These are phyloP conservation scores for Chymomyza caudatula DNA, from an alignment of 2,888 invertebrate species.

Conservation along the genomic window DNA sequence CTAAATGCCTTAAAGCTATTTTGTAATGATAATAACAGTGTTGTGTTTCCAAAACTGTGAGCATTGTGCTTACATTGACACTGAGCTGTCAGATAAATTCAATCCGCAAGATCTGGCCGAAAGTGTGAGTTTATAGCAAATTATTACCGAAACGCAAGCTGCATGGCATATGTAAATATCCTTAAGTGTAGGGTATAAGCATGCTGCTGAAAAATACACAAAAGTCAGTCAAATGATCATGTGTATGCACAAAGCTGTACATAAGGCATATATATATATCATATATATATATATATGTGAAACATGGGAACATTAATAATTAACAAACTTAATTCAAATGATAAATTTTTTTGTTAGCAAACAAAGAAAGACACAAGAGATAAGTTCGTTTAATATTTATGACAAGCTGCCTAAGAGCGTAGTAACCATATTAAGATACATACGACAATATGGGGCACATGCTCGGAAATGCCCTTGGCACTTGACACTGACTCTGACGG, in stretches of 20 bases:
- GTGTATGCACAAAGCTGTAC: background rate
- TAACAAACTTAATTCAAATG: conserved; percentile 76
- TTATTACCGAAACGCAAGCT: no score
- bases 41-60: no score
- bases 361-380: conserved; percentile 61
- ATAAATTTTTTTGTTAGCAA: conserved; percentile 63
- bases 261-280: background rate
- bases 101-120: no score
- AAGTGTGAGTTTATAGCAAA: no score
- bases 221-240: no score
- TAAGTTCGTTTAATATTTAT: conserved; percentile 79
- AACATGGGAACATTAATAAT: conserved; percentile 77
- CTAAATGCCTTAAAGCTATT: no score
- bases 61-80: no score
- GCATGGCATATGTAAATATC: no score
- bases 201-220: no score
- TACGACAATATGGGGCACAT: conserved; percentile 3
- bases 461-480: conserved; percentile 58
- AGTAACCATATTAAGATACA: conserved; percentile 13
- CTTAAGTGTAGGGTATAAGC: background rate
- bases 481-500: conserved; percentile 46
- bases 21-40: no score
- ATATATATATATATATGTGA: conserved; percentile 34
- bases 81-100: no score
- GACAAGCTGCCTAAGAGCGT: conserved; percentile 59